phyloP scores from a whole-genome alignment of 2,113 vertebrate species.

The Beaufortia kweichowensis region DNA sequence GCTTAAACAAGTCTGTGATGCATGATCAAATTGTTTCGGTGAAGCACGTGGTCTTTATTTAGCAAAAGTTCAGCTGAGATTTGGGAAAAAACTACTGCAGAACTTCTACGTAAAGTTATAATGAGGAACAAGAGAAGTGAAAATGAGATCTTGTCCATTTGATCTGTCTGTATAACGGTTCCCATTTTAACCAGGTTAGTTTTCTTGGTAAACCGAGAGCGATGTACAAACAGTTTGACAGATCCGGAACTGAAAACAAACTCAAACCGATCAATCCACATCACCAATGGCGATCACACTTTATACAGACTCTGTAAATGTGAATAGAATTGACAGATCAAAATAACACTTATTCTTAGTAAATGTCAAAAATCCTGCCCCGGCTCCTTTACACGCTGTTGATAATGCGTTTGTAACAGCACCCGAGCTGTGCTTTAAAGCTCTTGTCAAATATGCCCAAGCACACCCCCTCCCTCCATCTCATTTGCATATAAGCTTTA shows the following conservation, averaged over 20 bases:
- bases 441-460: constrained; percentile 78
- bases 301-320: constrained; percentile 35
- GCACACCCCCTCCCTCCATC: constrained; percentile 65
- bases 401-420: constrained; percentile 63
- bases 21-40: not conserved
- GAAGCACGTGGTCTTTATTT: not conserved
- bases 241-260: not conserved
- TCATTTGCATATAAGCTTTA: constrained; percentile 92
- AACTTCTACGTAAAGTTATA: not conserved
- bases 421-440: constrained; percentile 72
- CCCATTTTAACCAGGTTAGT: not conserved
- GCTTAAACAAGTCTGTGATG: not conserved
- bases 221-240: not conserved
- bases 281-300: not conserved
- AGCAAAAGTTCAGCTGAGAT: not conserved
- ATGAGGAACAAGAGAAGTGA: not conserved
- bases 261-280: not conserved
- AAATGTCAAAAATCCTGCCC: constrained; percentile 60
- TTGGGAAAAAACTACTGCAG: not conserved
- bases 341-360: constrained; percentile 52
- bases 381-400: constrained; percentile 45
- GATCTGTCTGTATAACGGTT: not conserved
- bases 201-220: not conserved
- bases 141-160: not conserved
- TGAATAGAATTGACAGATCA: constrained; percentile 54